Conservation (phyloP, 2,113 vertebrate species). For the Procavia capensis region DNA sequence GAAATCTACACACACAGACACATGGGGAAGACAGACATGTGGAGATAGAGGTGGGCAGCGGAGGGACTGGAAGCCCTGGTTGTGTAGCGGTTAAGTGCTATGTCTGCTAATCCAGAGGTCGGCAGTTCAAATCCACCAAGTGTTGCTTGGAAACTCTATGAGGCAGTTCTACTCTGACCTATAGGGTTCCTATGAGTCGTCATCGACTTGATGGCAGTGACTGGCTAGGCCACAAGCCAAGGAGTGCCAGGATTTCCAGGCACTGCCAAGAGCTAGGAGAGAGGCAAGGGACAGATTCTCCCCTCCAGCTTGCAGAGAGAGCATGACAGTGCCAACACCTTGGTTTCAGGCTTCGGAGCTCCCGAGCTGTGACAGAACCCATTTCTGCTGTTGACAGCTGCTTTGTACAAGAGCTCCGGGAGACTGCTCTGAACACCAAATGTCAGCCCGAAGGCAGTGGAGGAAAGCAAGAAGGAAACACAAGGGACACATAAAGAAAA, state of each 20-base stretch:
- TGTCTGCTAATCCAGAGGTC: no score
- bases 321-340: no score
- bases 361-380: background rate
- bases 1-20: background rate
- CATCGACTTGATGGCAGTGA: no score
- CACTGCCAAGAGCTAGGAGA: background rate
- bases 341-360: background rate
- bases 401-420: background rate
- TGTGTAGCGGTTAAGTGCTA: no score
- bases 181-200: no score
- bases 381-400: background rate
- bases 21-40: fast-evolving
- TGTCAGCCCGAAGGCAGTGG: background rate
- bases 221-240: no score
- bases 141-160: no score
- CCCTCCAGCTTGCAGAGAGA: background rate
- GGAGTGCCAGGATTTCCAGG: fast-evolving
- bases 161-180: no score
- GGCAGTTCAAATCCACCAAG: no score
- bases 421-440: background rate
- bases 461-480: background rate
- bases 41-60: background rate
- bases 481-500: background rate
- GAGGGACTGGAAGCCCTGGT: no score
- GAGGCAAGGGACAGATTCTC: background rate